Conservation (phyloP, 2,113 vertebrate species). For the Phoenicopterus ruber region DNA sequence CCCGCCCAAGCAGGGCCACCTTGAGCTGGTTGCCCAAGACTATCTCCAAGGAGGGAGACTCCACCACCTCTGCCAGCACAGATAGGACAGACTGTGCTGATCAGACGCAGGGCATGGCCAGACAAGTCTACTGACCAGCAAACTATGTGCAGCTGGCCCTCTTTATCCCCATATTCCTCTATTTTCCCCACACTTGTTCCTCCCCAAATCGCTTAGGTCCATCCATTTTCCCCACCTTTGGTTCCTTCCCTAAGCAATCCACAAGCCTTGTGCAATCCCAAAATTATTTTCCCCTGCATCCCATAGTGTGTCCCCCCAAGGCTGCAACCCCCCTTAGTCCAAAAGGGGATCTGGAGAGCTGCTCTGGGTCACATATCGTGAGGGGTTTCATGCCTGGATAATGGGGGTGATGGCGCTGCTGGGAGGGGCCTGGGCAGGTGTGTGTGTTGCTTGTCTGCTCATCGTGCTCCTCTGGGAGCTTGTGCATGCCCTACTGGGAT, state of each 20-base stretch:
- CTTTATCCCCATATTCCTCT: background rate
- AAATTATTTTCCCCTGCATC: background rate
- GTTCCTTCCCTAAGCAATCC: background rate
- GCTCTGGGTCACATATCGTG: fast-evolving
- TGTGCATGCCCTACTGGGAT: background rate
- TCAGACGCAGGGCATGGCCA: background rate
- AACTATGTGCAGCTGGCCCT: background rate
- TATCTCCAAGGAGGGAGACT: background rate
- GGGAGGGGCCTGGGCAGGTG: background rate
- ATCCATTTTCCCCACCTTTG: background rate
- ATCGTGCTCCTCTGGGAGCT: background rate
- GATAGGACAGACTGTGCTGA: background rate
- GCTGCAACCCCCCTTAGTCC: background rate
- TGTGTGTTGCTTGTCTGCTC: background rate
- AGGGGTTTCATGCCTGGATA: background rate
- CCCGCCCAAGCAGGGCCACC: background rate
- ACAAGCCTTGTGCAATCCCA: background rate
- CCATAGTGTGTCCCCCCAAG: background rate
- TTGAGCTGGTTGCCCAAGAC: background rate
- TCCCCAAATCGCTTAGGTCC: background rate
- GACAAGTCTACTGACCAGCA: background rate
- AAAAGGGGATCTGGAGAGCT: background rate
- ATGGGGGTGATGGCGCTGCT: background rate
- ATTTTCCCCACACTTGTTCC: background rate
- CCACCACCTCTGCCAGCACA: background rate